phyloP scores from a whole-genome alignment of 2,888 invertebrate species.

The Schizaphis graminum region DNA sequence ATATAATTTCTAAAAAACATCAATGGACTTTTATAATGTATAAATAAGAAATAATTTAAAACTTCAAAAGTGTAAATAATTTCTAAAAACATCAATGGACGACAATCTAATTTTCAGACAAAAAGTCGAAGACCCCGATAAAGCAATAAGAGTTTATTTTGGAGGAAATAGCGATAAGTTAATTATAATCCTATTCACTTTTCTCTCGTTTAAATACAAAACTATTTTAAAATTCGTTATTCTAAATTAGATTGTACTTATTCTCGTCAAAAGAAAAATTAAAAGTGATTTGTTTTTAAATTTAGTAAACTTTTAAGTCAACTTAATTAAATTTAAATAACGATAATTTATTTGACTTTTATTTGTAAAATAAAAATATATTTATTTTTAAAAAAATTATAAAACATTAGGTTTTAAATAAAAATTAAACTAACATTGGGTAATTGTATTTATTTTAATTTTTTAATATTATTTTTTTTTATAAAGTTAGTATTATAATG shows the following conservation, averaged over 20 bases:
- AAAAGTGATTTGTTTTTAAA: conserved; percentile 13
- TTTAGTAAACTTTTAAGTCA: not conserved
- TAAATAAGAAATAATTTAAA: not conserved
- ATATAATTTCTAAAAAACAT: not conserved
- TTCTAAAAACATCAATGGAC: not conserved
- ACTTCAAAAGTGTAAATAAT: not conserved
- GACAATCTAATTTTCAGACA: conserved; percentile 1
- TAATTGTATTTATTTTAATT: not conserved
- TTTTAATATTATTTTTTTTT: not conserved
- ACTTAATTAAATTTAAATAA: not conserved
- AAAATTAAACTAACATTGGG: not conserved
- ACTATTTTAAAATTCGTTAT: not conserved
- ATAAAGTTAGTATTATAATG: not conserved
- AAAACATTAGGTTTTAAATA: not conserved
- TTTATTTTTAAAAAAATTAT: not conserved
- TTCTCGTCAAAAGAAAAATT: not conserved
- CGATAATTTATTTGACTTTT: not conserved
- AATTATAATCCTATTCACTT: not conserved
- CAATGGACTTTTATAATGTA: not conserved
- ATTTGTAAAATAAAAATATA: not conserved
- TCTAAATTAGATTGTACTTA: not conserved
- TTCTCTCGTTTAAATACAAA: not conserved
- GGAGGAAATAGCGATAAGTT: conserved; percentile 6
- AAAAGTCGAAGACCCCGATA: not conserved
- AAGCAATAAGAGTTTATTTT: not conserved